Conservation (phyloP, 2,113 vertebrate species). For the Labeo rohita region DNA sequence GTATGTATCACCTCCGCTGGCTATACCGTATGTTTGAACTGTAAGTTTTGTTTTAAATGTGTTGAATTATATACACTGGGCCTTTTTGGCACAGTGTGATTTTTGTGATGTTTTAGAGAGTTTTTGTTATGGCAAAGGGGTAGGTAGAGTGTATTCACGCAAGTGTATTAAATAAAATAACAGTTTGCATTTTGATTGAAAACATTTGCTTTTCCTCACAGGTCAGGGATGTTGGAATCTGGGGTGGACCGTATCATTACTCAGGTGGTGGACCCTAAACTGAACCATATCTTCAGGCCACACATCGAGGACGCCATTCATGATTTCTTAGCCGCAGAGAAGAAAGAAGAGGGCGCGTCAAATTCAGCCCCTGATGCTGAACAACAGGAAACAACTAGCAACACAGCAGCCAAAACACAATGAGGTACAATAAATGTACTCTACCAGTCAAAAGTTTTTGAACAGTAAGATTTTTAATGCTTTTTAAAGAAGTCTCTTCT, state of each 20-base stretch:
- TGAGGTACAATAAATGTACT: slow-evolving; percentile 70
- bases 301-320: slow-evolving; percentile 96
- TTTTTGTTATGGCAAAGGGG: neutral
- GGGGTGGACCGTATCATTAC: slow-evolving; percentile 98
- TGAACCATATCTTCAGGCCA: slow-evolving; percentile 97
- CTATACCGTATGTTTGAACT: neutral
- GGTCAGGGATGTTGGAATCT: slow-evolving; percentile 96
- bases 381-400: slow-evolving; percentile 78
- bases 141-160: neutral
- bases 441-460: too few species aligned
- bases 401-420: slow-evolving; percentile 83
- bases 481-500: too few species aligned
- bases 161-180: neutral
- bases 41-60: neutral
- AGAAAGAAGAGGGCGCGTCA: slow-evolving; percentile 82
- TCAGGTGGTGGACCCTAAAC: slow-evolving; percentile 97
- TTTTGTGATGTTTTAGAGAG: neutral
- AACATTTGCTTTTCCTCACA: slow-evolving; percentile 55
- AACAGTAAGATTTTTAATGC: too few species aligned
- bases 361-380: slow-evolving; percentile 84
- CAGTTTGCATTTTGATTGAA: neutral
- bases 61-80: neutral
- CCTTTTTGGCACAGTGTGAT: neutral
- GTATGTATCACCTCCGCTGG: slow-evolving; percentile 75
- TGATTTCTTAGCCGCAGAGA: slow-evolving; percentile 90